Base-by-base conservation (phyloP, 2,113 vertebrate genomes). In the Anser brachyrhynchus region DNA sequence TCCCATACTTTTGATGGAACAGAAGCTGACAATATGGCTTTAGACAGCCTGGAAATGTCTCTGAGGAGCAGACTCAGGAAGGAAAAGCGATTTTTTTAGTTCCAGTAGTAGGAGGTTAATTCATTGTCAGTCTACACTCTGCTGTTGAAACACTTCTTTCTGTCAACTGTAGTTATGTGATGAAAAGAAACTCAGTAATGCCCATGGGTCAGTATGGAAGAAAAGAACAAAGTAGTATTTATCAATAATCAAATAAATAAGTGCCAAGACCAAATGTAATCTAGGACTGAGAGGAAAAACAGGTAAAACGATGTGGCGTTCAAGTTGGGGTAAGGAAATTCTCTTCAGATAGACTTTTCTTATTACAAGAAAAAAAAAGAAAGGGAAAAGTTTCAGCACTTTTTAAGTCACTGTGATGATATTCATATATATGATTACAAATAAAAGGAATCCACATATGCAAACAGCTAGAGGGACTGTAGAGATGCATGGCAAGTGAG, bases 71-170 rank as follows among this genome's bases (percentile, higher is more conserved):
- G 87, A 46, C 79, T 81, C 3, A 1, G 59, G 41, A 74, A 33
- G 75, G 76, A 81, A 87, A 91, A 92, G 62, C 23, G 7, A 89
- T 62, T 83, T 94, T 94, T 76, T 65, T 49, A 19, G 54, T 91
- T 95, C 71, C 46, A 59, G 31, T 19, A n/a, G 66, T n/a, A 84
- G 79, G 35, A 97, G 76, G 93, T 84, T 86, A 97, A 94, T 91
- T 92, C 62, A 28, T 22, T 89, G 92, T 78, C 81, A 72, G 21
- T 75, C 51, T 74, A 67, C 66, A 71, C 65, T 81, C 69, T 62
- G 82, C 44, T 71, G 28, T 49, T 87, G 84, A 78, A 95, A 88
- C 44, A n/a, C 49, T 87, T 35, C 25, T 69, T 87, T 35, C 25
- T 72, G 92, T 93, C 93, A 81, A 70, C 79, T 70, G 54, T 65